Evolutionary conservation across 1,140 invertebrate genomes (phyloP).

Genomic region (Gryon sp.): DNA sequence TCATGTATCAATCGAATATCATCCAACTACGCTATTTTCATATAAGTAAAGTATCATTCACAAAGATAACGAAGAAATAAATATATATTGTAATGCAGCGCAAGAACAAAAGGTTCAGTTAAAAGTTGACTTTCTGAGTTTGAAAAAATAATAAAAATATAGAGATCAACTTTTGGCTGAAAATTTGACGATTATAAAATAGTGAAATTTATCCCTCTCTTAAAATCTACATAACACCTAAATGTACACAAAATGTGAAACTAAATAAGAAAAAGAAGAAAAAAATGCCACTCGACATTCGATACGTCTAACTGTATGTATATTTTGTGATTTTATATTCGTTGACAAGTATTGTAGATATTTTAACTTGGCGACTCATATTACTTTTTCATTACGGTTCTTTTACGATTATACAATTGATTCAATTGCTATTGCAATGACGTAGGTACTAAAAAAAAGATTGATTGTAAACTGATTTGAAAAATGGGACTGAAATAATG

Average conservation of each 20-base stretch:
- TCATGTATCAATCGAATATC: conserved; percentile 46
- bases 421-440: conserved; percentile 9
- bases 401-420: conserved; percentile 58
- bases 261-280: conserved; percentile 4
- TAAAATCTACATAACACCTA: neutral
- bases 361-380: conserved; percentile 76
- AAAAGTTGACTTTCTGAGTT: too few relatives aligned
- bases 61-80: conserved; percentile 24
- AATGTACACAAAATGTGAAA: conserved; percentile 1
- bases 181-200: neutral
- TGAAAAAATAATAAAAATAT: too few relatives aligned
- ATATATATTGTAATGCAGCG: conserved; percentile 16
- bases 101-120: conserved; percentile 9
- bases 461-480: conserved; percentile 60
- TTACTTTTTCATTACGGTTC: conserved; percentile 73
- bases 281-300: conserved; percentile 37
- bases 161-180: conserved; percentile 11
- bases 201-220: neutral
- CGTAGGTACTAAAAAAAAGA: conserved; percentile 72
- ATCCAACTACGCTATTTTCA: conserved; percentile 51
- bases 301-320: conserved; percentile 71
- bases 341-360: conserved; percentile 79
- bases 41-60: conserved; percentile 45
- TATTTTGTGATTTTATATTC: conserved; percentile 80
- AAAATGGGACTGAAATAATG: neutral